phyloP scores from a whole-genome alignment of 2,797 vertebrate genomes.

The Siniperca obscura region DNA sequence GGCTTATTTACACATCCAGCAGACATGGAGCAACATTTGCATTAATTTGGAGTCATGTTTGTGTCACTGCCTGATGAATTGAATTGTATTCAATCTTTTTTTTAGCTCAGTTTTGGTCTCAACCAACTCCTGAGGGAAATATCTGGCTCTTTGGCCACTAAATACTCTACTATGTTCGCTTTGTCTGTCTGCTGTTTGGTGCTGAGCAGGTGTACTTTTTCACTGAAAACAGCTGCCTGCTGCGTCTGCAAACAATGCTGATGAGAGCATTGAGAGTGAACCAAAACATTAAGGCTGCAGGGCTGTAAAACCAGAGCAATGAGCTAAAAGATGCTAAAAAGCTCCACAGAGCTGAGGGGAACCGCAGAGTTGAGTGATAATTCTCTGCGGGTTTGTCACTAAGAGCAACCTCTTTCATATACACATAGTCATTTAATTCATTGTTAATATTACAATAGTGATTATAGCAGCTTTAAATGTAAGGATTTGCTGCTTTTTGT shows the following conservation, averaged over 20 bases:
- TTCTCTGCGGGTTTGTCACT: neutral
- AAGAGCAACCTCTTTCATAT: neutral
- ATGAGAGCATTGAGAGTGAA: neutral
- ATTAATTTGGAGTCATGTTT: neutral
- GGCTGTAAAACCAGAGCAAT: neutral
- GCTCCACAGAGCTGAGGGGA: neutral
- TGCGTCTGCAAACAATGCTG: neutral
- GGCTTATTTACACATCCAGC: neutral
- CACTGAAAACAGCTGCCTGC: neutral
- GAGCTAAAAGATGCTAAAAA: neutral
- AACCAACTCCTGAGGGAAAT: neutral
- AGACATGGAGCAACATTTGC: neutral
- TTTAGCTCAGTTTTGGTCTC: neutral
- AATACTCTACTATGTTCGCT: neutral
- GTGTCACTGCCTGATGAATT: neutral
- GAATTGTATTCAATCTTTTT: neutral
- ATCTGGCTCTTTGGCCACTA: neutral
- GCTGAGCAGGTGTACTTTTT: neutral
- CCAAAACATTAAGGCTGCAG: neutral
- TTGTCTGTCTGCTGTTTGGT: neutral
- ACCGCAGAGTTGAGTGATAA: neutral
- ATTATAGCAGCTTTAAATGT: neutral
- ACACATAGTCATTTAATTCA: neutral
- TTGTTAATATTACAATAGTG: neutral
- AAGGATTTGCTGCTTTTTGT: neutral